These are phyloP conservation scores for Pantherophis alleghaniensis DNA, from an alignment of 2,797 vertebrate species.

Conservation along the genomic window DNA sequence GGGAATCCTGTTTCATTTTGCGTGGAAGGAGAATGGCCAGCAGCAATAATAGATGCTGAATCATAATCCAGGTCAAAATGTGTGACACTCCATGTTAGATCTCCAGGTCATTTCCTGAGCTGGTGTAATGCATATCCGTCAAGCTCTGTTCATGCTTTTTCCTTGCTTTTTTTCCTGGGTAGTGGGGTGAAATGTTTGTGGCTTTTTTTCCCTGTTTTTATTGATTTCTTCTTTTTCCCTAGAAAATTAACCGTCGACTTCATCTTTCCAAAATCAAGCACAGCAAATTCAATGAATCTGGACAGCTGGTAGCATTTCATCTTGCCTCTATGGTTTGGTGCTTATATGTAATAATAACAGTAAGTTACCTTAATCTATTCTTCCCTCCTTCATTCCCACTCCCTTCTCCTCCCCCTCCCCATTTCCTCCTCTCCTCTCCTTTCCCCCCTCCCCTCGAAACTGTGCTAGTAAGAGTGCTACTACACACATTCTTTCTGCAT, in stretches of 20 bases:
- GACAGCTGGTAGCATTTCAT: slow-evolving; percentile 93
- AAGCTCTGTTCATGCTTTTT: neutral
- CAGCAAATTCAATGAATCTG: slow-evolving; percentile 95
- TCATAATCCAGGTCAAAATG: neutral
- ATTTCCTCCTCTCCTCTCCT: neutral
- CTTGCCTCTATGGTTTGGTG: slow-evolving; percentile 90
- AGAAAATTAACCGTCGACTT: slow-evolving; percentile 96
- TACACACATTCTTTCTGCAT: neutral
- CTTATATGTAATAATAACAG: slow-evolving; percentile 86
- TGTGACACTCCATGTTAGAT: accelerated
- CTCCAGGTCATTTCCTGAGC: too few species aligned
- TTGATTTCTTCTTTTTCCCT: slow-evolving; percentile 38
- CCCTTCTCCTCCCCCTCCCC: neutral
- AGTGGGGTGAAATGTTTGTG: neutral
- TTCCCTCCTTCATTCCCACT: neutral
- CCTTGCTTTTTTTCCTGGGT: neutral
- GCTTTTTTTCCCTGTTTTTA: neutral
- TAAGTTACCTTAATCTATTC: slow-evolving; percentile 51
- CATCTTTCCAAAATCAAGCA: slow-evolving; percentile 98
- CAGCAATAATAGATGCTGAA: neutral
- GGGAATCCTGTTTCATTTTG: neutral
- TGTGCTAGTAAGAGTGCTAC: neutral
- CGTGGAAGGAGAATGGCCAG: neutral
- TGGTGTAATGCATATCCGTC: neutral
- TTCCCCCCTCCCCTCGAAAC: neutral